Conservation (phyloP, 2,113 vertebrate species). For the Corydoras maculifer region DNA sequence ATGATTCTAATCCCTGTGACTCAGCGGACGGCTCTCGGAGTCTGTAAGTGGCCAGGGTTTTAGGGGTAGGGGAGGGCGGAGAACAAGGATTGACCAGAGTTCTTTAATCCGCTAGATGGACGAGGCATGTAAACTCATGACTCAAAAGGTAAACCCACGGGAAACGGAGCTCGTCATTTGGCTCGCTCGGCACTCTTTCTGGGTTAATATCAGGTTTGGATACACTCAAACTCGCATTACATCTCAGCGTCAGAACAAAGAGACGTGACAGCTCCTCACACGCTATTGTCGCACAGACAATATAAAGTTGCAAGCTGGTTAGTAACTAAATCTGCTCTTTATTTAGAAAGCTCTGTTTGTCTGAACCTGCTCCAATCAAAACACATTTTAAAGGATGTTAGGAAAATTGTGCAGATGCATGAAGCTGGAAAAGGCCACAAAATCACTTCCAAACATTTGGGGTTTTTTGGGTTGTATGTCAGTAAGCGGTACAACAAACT, state of each 20-base stretch:
- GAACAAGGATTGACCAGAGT: constrained; percentile 62
- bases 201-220: neutral
- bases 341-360: neutral
- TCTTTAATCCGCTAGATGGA: constrained; percentile 72
- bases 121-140: constrained; percentile 67
- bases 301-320: constrained; percentile 40
- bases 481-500: too few relatives aligned
- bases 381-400: neutral
- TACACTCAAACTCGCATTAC: constrained; percentile 53
- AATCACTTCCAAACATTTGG: neutral
- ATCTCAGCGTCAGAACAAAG: constrained; percentile 1
- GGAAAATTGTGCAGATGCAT: neutral
- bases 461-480: neutral
- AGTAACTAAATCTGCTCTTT: neutral
- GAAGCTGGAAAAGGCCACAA: neutral
- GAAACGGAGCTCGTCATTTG: constrained; percentile 50
- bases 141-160: constrained; percentile 59
- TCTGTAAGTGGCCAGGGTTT: constrained; percentile 55
- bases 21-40: constrained; percentile 52
- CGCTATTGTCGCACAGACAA: constrained; percentile 10
- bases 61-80: constrained; percentile 47
- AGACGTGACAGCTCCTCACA: constrained; percentile 14
- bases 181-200: constrained; percentile 1
- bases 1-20: constrained; percentile 50
- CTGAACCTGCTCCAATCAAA: neutral